A percentile compares a stretch with the other conserved stretches of the same genome.
phyloP scores from a whole-genome alignment of 2,888 invertebrate genomes.

The Hypolimnas misippus region DNA sequence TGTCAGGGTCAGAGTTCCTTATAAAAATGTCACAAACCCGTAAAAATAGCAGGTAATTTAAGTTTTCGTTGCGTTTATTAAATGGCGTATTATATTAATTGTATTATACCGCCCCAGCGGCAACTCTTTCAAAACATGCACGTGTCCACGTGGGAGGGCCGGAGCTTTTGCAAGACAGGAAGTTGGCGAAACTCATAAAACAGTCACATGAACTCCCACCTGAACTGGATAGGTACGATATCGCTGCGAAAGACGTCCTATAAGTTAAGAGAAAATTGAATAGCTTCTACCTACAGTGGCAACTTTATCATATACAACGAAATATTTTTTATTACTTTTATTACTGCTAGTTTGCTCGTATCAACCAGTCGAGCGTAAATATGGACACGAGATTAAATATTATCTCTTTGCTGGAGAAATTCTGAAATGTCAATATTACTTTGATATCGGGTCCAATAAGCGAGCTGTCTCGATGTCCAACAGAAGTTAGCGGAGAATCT shows the following conservation, averaged over 20 bases:
- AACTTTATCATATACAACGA: slow-evolving; percentile 8
- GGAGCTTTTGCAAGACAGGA: slow-evolving; percentile 46
- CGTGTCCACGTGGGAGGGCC: slow-evolving; percentile 53
- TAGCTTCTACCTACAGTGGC: neutral
- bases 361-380: slow-evolving; percentile 37
- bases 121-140: slow-evolving; percentile 18
- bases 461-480: slow-evolving; percentile 27
- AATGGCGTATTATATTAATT: too few relatives aligned
- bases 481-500: slow-evolving; percentile 27
- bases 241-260: neutral
- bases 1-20: too few relatives aligned
- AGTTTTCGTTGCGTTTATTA: too few relatives aligned
- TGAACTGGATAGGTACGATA: slow-evolving; percentile 7
- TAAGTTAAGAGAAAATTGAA: slow-evolving; percentile 1
- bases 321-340: slow-evolving; percentile 6
- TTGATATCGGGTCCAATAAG: slow-evolving; percentile 35
- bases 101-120: slow-evolving; percentile 4
- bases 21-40: too few relatives aligned
- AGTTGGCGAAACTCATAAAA: slow-evolving; percentile 43
- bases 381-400: slow-evolving; percentile 35
- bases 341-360: slow-evolving; percentile 19
- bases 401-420: slow-evolving; percentile 34
- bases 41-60: too few relatives aligned
- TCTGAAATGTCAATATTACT: slow-evolving; percentile 38
- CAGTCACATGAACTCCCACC: slow-evolving; percentile 27